These are phyloP conservation scores for Hemibagrus wyckioides DNA, from an alignment of 2,113 vertebrate genomes.

Conservation along the genomic window DNA sequence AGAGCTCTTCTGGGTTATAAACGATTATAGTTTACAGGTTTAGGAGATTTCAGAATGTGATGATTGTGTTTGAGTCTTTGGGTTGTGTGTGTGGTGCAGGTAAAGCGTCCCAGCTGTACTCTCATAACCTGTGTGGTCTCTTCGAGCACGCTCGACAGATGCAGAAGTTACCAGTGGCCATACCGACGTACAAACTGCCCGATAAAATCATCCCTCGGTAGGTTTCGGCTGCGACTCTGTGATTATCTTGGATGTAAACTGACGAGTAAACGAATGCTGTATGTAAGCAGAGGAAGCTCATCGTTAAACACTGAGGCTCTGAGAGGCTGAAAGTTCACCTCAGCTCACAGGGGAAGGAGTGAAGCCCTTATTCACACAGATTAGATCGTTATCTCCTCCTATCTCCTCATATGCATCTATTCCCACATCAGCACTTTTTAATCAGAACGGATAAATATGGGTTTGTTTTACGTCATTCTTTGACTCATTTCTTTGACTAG, in stretches of 20 bases:
- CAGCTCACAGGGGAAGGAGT: neutral
- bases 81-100: constrained; percentile 71
- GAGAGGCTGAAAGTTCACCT: neutral
- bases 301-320: neutral
- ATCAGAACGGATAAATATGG: neutral
- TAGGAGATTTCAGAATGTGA: too few species aligned
- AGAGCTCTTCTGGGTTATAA: too few species aligned
- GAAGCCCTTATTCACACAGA: neutral
- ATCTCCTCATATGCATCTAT: neutral
- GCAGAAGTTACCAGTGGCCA: constrained; percentile 95
- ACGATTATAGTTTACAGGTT: neutral
- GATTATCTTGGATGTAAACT: neutral
- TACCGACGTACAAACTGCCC: constrained; percentile 95
- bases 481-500: neutral
- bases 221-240: neutral
- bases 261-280: neutral
- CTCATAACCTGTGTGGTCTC: constrained; percentile 90
- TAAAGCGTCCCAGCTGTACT: constrained; percentile 98
- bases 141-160: constrained; percentile 97
- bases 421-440: neutral
- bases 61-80: too few species aligned
- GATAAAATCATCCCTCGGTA: constrained; percentile 97
- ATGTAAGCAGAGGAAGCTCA: neutral
- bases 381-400: neutral
- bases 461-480: neutral